Evolutionary conservation across 37 sponge, comb jelly and placozoan genomes (phyloP).

Genomic region (Axinella damicornis): DNA sequence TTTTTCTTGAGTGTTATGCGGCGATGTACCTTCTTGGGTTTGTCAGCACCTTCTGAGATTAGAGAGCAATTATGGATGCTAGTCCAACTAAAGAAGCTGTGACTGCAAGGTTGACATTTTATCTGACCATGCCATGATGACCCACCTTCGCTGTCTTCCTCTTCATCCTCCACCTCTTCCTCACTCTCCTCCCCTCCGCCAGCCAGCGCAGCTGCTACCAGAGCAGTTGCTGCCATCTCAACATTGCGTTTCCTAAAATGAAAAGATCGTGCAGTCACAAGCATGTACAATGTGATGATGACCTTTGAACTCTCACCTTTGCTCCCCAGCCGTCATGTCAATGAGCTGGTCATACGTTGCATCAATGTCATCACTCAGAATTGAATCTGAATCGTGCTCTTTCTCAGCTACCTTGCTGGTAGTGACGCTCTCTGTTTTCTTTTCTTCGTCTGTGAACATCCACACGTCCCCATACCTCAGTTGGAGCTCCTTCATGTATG

Average conservation of each 20-base stretch:
- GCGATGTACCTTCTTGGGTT: neutral
- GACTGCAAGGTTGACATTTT: too few species aligned
- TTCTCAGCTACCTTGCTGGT: neutral
- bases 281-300: neutral
- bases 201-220: slow-evolving; percentile 74
- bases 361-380: slow-evolving; percentile 17
- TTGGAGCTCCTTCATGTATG: slow-evolving; percentile 76
- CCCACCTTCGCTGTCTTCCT: neutral
- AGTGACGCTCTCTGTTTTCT: neutral
- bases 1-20: too few species aligned
- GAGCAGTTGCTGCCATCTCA: slow-evolving; percentile 70
- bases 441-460: neutral
- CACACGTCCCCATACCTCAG: slow-evolving; percentile 28
- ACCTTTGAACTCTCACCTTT: neutral
- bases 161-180: slow-evolving; percentile 22
- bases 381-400: neutral
- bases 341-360: slow-evolving; percentile 15
- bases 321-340: neutral
- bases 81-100: neutral
- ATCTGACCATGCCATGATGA: neutral
- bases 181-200: slow-evolving; percentile 25
- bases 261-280: neutral
- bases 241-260: slow-evolving; percentile 21
- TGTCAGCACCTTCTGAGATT: neutral
- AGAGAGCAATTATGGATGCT: neutral